Evolutionary conservation across 2,888 invertebrate species (phyloP).

Genomic region (Poecilus cupreus): DNA sequence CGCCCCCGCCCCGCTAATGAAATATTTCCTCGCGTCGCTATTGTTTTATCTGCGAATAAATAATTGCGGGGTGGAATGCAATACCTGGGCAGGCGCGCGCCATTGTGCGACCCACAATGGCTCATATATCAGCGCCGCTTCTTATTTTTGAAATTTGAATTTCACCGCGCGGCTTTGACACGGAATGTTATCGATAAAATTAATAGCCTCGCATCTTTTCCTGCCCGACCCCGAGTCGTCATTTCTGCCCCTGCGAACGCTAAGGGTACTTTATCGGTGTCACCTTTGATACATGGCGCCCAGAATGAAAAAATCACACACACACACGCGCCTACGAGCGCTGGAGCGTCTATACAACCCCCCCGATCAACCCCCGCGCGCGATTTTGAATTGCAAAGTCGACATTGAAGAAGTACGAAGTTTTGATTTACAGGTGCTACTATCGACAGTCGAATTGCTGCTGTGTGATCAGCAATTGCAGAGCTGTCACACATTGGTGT

Average conservation of each 20-base stretch:
- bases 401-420: too few species aligned
- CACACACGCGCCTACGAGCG: not conserved
- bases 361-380: too few species aligned
- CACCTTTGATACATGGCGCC: slow-evolving; percentile 65
- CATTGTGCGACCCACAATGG: slow-evolving; percentile 30
- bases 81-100: slow-evolving; percentile 47
- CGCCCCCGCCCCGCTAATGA: slow-evolving; percentile 49
- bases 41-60: slow-evolving; percentile 59
- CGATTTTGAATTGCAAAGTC: too few species aligned
- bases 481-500: too few species aligned
- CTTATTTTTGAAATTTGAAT: slow-evolving; percentile 60
- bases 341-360: too few species aligned
- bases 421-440: too few species aligned
- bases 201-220: slow-evolving; percentile 68
- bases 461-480: too few species aligned
- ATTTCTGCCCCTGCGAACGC: slow-evolving; percentile 60
- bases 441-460: too few species aligned
- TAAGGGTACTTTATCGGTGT: slow-evolving; percentile 66
- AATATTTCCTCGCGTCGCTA: slow-evolving; percentile 54
- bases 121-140: slow-evolving; percentile 56
- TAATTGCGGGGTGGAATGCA: slow-evolving; percentile 57
- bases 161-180: slow-evolving; percentile 60
- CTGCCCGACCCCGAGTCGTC: slow-evolving; percentile 64
- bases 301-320: slow-evolving; percentile 65
- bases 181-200: slow-evolving; percentile 68